A percentile compares a stretch with the other conserved stretches of the same genome.
phyloP scores from a whole-genome alignment of 2,113 vertebrate genomes.

The Arenaria interpres region DNA sequence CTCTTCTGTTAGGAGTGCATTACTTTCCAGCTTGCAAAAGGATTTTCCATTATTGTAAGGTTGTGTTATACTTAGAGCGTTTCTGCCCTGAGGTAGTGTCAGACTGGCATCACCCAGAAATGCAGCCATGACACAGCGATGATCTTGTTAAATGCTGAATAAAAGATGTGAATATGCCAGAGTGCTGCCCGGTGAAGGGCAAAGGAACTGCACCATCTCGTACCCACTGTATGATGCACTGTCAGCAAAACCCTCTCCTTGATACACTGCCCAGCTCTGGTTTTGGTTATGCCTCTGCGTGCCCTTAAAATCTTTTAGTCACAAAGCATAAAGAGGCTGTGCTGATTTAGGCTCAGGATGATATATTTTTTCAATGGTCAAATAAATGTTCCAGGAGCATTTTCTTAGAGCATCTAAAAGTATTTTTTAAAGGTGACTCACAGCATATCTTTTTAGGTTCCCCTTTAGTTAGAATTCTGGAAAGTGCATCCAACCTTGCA shows the following conservation, averaged over 20 bases:
- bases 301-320: background rate
- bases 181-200: background rate
- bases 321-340: background rate
- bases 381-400: background rate
- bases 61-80: background rate
- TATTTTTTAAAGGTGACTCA: background rate
- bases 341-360: background rate
- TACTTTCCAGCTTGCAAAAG: conserved; percentile 4
- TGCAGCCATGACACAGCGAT: background rate
- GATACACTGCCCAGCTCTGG: background rate
- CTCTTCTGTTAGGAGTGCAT: background rate
- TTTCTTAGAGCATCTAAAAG: background rate
- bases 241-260: background rate
- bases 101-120: conserved; percentile 3
- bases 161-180: background rate
- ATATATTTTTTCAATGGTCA: background rate
- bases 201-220: background rate
- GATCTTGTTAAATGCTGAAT: conserved; percentile 23
- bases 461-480: background rate
- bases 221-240: background rate
- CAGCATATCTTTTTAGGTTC: background rate
- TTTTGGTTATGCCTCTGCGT: background rate
- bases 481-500: background rate
- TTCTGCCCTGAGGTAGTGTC: conserved; percentile 6
- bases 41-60: conserved; percentile 8